phyloP scores from a whole-genome alignment of 2,888 invertebrate genomes.

The Chrysomela aeneicollis region DNA sequence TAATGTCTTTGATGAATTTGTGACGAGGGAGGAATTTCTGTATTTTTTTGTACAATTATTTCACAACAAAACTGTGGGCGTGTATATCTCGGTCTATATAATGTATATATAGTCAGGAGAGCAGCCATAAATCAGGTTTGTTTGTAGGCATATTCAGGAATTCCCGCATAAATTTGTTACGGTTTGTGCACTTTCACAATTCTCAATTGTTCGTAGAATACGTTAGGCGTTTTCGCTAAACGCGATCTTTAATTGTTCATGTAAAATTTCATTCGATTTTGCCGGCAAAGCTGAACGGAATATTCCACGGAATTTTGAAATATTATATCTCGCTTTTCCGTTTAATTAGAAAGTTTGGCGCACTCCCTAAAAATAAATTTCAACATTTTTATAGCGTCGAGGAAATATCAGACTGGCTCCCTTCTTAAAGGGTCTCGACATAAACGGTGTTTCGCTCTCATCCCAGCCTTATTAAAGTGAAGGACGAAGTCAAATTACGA shows the following conservation, averaged over 20 bases:
- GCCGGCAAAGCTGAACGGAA: slow-evolving; percentile 6
- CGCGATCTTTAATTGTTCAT: slow-evolving; percentile 31
- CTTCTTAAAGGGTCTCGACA: too few relatives aligned
- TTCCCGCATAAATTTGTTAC: slow-evolving; percentile 56
- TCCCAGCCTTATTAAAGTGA: too few relatives aligned
- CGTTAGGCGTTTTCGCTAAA: slow-evolving; percentile 36
- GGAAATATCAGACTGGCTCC: not conserved
- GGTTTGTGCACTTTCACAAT: slow-evolving; percentile 50
- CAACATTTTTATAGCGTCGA: not conserved
- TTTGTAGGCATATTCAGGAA: slow-evolving; percentile 56
- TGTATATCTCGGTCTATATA: slow-evolving; percentile 46
- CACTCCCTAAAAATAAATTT: not conserved
- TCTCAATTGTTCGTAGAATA: slow-evolving; percentile 48
- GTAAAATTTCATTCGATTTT: slow-evolving; percentile 23
- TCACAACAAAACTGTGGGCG: slow-evolving; percentile 45
- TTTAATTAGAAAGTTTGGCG: slow-evolving; percentile 2
- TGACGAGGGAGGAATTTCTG: too few relatives aligned
- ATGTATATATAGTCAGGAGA: slow-evolving; percentile 52
- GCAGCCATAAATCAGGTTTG: slow-evolving; percentile 56
- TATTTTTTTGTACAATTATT: slow-evolving; percentile 6
- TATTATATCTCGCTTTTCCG: not conserved
- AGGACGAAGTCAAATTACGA: too few relatives aligned
- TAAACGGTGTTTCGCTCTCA: too few relatives aligned
- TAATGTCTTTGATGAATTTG: too few relatives aligned
- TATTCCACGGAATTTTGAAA: slow-evolving; percentile 11